These are phyloP conservation scores for Myotis lucifugus DNA, from an alignment of 2,113 vertebrate species.

Conservation along the genomic window DNA sequence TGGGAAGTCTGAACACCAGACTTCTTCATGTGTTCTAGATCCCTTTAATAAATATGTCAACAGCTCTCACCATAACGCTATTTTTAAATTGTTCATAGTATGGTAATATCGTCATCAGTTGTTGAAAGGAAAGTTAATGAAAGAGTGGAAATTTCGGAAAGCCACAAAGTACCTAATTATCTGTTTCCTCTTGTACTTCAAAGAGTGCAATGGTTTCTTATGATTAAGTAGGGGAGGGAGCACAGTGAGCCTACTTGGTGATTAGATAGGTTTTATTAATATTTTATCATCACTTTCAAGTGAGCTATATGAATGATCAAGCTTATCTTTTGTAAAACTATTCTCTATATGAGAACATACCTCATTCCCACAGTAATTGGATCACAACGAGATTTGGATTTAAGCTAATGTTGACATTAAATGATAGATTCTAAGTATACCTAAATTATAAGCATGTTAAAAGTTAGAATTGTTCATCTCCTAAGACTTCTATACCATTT, in stretches of 20 bases:
- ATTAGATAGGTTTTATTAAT: constrained; percentile 26
- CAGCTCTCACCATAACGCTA: background rate
- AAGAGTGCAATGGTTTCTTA: constrained; percentile 41
- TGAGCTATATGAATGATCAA: background rate
- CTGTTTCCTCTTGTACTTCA: constrained; percentile 59
- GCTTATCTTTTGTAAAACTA: background rate
- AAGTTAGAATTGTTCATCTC: constrained; percentile 6
- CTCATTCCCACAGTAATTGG: background rate
- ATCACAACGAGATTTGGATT: background rate
- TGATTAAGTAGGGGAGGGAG: background rate
- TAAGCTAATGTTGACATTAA: constrained; percentile 31
- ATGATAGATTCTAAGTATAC: background rate
- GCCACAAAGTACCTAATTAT: constrained; percentile 29
- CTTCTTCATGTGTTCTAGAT: constrained; percentile 3
- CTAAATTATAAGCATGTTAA: background rate
- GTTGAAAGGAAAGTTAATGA: constrained; percentile 53
- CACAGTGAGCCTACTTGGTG: background rate
- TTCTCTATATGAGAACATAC: background rate
- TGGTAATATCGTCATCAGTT: constrained; percentile 10
- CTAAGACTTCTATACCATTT: background rate
- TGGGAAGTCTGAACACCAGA: background rate
- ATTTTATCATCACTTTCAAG: constrained; percentile 21
- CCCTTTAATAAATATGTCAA: constrained; percentile 41
- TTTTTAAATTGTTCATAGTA: background rate
- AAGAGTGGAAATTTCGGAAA: constrained; percentile 58